Base-by-base conservation (phyloP, 2,113 vertebrate species). In the Pygathrix nemaeus region DNA sequence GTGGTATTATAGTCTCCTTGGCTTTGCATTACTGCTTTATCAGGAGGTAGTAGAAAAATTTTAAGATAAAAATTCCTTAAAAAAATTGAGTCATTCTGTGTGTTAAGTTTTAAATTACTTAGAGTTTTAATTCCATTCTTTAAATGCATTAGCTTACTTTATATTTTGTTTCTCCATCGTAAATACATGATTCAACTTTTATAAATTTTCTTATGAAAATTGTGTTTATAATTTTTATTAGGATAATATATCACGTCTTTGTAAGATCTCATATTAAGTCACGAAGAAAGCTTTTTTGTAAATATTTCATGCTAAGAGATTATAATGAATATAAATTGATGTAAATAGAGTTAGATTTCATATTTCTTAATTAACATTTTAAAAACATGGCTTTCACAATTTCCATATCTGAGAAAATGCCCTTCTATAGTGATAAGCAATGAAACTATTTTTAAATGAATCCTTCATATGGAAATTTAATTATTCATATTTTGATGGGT, bases 191-290 rank as follows among this genome's bases (percentile, higher is more conserved):
- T 98, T 97, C 95, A 86, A 97, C 92, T 98, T 98, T 97, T 94
- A 98, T 98, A 83, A 93, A 98, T 98, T 98, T 99, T 93, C 86
- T 97, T 98, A 96, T 97, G 84, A 95, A 98, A 97, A 97, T 12
- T 94, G 43, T 97, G 94, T 98, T 98, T 98, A 96, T 98, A 98
- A 98, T 98, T 97, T 95, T 98, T 97, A 98, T 97, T 94, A 97
- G 91, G 94, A 83, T 57, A 97, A 93, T 97, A 89, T 97, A 94
- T 96, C 93, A 13, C 98, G 50, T 97, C 57, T 96, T 96, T 98
- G 43, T 93, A 98, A 98, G 94, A 95, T 94, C 93, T 98, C 97
- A 30, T 97, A 92, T 3, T 95, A 97, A 97, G 73, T 94, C 73
- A 93, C 0, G 68, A 97, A 98, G 68, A 97, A 95, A 16, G 0